A percentile compares a stretch with the other conserved stretches of the same genome.
phyloP scores from a whole-genome alignment of 2,797 vertebrate species.

The Thamnophis elegans region DNA sequence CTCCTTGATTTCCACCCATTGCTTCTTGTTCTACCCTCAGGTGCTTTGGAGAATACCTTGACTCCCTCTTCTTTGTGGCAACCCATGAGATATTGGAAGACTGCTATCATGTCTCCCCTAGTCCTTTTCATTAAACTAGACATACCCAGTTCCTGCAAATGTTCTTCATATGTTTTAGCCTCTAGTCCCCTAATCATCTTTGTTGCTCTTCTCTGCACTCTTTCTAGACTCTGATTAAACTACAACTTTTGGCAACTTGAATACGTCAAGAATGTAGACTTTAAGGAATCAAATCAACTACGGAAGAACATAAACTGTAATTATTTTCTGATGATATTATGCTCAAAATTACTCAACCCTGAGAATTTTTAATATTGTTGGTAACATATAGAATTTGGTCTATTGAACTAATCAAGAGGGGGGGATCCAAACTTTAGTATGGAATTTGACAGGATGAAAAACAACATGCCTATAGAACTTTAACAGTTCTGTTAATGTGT shows the following conservation, averaged over 20 bases:
- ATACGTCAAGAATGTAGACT: not conserved
- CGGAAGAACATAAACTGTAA: not conserved
- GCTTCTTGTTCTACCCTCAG: too few species aligned
- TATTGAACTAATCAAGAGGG: not conserved
- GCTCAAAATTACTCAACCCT: not conserved
- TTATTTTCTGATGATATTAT: not conserved
- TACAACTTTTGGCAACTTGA: not conserved
- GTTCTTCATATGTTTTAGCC: too few species aligned
- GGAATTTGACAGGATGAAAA: not conserved
- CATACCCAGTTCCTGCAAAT: too few species aligned
- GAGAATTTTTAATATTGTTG: not conserved
- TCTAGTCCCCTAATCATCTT: too few species aligned
- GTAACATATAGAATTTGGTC: not conserved
- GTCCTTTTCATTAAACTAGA: too few species aligned
- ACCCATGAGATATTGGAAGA: too few species aligned
- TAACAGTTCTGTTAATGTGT: not conserved
- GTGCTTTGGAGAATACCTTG: too few species aligned
- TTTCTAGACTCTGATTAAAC: not conserved
- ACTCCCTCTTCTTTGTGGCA: too few species aligned
- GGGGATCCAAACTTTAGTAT: not conserved
- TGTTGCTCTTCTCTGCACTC: too few species aligned
- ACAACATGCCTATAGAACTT: not conserved
- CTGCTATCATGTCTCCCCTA: too few species aligned
- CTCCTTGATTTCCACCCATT: too few species aligned
- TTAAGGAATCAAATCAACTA: not conserved